Evolutionary conservation across 2,797 vertebrate genomes (phyloP), one percentile per base, ranked within the genome.

Genomic region (Dallia pectoralis): DNA sequence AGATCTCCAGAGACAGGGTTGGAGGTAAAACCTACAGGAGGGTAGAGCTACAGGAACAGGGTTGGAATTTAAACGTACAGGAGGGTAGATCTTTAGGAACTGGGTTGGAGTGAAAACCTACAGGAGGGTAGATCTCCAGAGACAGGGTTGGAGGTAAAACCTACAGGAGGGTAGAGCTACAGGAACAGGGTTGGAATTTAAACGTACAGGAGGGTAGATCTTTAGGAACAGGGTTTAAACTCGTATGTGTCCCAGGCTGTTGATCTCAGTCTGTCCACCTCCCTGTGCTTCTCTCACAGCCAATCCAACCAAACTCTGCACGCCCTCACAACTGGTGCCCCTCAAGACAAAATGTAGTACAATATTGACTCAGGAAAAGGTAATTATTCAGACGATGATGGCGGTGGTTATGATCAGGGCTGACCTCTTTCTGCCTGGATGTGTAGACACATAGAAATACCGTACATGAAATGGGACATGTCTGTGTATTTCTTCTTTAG

Each of bases 311-410:
- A 91, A 89, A 89, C 85, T 84, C 84, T 91, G 63, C 87, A 87
- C 44, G 88, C 89, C 59, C 88, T 93, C 86, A 81, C 91, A 65
- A 80, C 90, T 68, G 90, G 89, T 72, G 40, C 77, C 74, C 91
- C 89, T 83, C 91, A 93, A 86, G 93, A 93, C 87, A 93, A 93
- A 94, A 92, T 93, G 53, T 91, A 94, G 81, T 92, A 92, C 92
- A 89, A 94, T 92, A 91, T 83, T n/a, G n/a, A 4, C 53, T 89
- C 82, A 89, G 84, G 87, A 89, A 82, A 88, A 94, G 93, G 93
- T 94, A 94, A 93, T 90, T 90, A 89, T 84, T 0, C 80, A 40
- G 18, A 40, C 16, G 22, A 49, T 8, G 32, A 79, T 66, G 36
- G 29, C 16, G 22, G 36, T 8, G 32, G 79, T 66, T 22, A 30